A percentile compares a stretch with the other conserved stretches of the same genome.
phyloP scores from a whole-genome alignment of 1,140 invertebrate species.

The Drosophila sucinea region DNA sequence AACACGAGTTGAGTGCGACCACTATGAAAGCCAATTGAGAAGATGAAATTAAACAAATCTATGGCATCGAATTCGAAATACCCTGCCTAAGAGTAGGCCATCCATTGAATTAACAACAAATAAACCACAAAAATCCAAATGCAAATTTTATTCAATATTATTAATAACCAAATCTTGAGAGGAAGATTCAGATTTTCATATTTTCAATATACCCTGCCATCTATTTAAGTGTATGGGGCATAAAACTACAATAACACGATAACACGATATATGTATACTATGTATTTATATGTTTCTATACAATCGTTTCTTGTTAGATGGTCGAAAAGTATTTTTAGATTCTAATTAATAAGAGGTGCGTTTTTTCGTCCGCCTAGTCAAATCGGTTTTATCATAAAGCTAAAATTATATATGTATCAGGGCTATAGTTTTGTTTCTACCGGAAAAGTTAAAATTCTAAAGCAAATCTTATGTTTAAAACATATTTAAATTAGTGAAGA shows the following conservation, averaged over 20 bases:
- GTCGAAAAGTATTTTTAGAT: slow-evolving; percentile 2
- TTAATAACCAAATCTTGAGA: too few relatives aligned
- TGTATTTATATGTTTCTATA: background rate
- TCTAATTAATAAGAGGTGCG: background rate
- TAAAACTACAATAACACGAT: background rate
- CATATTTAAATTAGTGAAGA: too few relatives aligned
- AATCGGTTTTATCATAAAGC: background rate
- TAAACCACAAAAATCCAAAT: background rate
- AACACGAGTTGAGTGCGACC: slow-evolving; percentile 14
- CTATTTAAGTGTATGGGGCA: background rate
- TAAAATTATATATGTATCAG: background rate
- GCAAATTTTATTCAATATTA: background rate
- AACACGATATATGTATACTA: background rate
- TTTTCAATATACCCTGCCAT: background rate
- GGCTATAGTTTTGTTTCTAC: background rate
- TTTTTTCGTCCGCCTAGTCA: background rate
- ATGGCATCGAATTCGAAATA: background rate
- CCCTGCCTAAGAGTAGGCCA: background rate
- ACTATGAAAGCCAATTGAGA: background rate
- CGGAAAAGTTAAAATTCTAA: background rate
- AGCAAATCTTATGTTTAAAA: background rate
- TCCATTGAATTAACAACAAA: background rate
- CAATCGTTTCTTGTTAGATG: background rate
- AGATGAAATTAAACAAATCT: background rate
- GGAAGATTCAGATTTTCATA: background rate